phyloP scores from a whole-genome alignment of 2,113 vertebrate species.

The Calypte anna region DNA sequence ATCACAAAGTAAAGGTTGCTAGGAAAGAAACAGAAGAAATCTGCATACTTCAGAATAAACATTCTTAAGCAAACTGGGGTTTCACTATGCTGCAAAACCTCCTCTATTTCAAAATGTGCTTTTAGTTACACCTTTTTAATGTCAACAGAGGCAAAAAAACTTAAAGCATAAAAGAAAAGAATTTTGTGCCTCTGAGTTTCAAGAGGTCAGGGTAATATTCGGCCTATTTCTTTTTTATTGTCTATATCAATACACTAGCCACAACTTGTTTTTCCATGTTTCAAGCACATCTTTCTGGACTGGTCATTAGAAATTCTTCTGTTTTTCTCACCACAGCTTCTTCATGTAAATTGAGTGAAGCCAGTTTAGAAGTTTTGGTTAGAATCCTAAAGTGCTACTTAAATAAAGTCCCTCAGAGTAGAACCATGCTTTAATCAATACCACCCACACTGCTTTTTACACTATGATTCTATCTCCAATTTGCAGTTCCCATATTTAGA shows the following conservation, averaged over 20 bases:
- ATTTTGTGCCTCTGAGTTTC: neutral
- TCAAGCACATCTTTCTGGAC: neutral
- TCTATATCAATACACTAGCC: neutral
- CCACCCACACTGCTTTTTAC: neutral
- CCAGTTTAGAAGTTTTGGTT: neutral
- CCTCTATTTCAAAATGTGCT: neutral
- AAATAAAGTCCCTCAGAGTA: neutral
- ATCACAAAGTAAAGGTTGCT: neutral
- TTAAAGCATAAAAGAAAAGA: neutral
- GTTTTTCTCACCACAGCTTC: neutral
- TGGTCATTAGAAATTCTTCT: neutral
- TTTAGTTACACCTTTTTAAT: neutral
- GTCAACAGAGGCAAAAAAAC: neutral
- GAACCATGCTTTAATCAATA: neutral
- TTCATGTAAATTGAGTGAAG: neutral
- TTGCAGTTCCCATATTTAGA: neutral
- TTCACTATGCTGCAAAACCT: neutral
- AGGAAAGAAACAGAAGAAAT: neutral
- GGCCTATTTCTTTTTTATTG: neutral
- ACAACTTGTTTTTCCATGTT: neutral
- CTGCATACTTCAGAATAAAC: neutral
- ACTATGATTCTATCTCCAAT: neutral
- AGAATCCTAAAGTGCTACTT: neutral
- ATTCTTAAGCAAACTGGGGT: neutral
- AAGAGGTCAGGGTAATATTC: neutral